A percentile compares a stretch with the other conserved stretches of the same genome.
Conservation (phyloP, 2,113 vertebrate species). For the Cacatua alba region DNA sequence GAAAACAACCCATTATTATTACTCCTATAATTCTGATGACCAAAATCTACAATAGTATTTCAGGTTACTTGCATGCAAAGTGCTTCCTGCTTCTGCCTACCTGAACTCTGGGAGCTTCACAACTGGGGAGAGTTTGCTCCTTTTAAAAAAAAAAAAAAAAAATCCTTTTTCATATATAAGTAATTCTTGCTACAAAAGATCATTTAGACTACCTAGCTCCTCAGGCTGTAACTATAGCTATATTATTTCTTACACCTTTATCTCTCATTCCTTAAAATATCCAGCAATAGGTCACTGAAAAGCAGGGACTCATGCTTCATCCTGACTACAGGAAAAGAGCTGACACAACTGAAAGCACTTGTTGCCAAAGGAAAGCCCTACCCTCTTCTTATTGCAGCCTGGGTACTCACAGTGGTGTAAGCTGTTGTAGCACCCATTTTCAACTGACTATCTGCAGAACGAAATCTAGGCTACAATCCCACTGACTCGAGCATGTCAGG, state of each 20-base stretch:
- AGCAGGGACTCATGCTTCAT: neutral
- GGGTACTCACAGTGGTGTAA: neutral
- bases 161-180: neutral
- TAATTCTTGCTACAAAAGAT: neutral
- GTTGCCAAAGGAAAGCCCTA: neutral
- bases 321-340: accelerated
- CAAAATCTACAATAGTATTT: neutral
- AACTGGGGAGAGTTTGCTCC: neutral
- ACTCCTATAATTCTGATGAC: neutral
- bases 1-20: neutral
- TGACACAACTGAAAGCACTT: neutral
- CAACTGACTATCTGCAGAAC: neutral
- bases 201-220: neutral
- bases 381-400: neutral
- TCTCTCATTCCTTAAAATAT: neutral
- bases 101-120: neutral
- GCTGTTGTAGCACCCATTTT: neutral
- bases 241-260: neutral
- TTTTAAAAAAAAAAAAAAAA: neutral
- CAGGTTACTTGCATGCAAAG: neutral
- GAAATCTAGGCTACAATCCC: neutral
- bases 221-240: neutral
- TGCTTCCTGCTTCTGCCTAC: neutral
- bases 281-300: neutral
- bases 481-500: neutral